Evolutionary conservation across 2,113 vertebrate species (phyloP).

Genomic region (Diglossa brunneiventris): DNA sequence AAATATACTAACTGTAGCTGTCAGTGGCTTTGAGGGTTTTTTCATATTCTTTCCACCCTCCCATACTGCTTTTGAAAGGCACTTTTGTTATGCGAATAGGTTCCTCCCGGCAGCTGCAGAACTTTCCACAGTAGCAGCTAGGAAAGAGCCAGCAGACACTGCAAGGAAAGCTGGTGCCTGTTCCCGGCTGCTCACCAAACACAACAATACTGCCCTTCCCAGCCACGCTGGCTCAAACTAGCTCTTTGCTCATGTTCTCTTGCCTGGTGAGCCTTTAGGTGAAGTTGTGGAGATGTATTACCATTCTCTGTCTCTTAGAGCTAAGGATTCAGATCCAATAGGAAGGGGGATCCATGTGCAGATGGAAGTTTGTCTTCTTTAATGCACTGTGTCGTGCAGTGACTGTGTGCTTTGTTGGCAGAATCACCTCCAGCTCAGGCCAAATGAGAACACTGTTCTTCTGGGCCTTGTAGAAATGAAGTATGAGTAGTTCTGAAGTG

Average conservation of each 20-base stretch:
- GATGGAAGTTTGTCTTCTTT: not conserved
- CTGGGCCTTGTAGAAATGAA: not conserved
- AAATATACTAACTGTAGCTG: not conserved
- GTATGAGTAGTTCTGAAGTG: not conserved
- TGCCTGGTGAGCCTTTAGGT: not conserved
- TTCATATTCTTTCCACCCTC: conserved; percentile 6
- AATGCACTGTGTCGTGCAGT: fast-evolving
- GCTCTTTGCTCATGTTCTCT: not conserved
- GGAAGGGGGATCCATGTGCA: not conserved
- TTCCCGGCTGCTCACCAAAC: not conserved
- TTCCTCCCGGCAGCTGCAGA: conserved; percentile 58
- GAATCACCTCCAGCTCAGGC: not conserved
- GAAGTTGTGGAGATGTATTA: not conserved
- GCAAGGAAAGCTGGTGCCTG: not conserved
- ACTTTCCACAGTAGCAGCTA: conserved; percentile 10
- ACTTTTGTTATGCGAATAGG: conserved; percentile 57
- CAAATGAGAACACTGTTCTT: not conserved
- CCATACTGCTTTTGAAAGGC: not conserved
- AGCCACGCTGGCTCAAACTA: fast-evolving
- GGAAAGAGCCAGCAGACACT: conserved; percentile 18
- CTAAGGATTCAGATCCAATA: not conserved
- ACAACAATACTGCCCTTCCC: not conserved
- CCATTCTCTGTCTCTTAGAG: not conserved
- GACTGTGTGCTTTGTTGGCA: not conserved
- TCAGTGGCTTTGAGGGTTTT: not conserved